These are phyloP conservation scores for Troilus luridus DNA, from an alignment of 2,888 invertebrate species.

Conservation along the genomic window DNA sequence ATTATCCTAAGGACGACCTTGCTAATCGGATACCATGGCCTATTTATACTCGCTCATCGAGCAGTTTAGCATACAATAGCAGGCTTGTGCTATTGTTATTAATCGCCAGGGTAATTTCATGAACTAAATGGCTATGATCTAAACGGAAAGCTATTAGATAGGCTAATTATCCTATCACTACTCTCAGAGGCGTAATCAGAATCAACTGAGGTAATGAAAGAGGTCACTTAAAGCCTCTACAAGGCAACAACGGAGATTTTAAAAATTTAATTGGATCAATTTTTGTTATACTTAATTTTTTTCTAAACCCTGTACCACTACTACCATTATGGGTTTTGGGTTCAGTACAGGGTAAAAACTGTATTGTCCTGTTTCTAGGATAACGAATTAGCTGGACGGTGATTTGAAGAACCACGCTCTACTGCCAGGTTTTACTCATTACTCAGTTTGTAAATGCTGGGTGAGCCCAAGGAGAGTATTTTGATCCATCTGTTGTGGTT, in stretches of 20 bases:
- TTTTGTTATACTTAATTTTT: too few species aligned
- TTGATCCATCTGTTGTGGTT: too few species aligned
- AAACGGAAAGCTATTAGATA: not conserved
- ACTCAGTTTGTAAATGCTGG: too few species aligned
- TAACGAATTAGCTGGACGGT: too few species aligned
- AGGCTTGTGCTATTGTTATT: slow-evolving; percentile 10
- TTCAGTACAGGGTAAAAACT: too few species aligned
- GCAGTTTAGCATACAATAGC: slow-evolving; percentile 13
- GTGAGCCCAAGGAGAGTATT: too few species aligned
- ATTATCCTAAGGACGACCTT: not conserved
- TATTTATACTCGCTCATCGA: slow-evolving; percentile 18
- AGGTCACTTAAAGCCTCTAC: not conserved
- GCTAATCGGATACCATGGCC: not conserved
- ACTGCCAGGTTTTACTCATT: too few species aligned
- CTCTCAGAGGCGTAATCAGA: not conserved
- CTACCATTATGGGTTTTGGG: too few species aligned
- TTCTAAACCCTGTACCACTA: too few species aligned
- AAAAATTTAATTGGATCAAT: too few species aligned
- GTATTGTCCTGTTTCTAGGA: too few species aligned
- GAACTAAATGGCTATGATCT: slow-evolving; percentile 1
- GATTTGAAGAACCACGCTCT: too few species aligned
- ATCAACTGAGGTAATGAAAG: not conserved
- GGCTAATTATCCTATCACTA: not conserved
- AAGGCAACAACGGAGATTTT: not conserved
- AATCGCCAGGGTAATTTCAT: slow-evolving; percentile 8